phyloP scores from a whole-genome alignment of 1,140 invertebrate genomes.

The Stenopsyche tienmushanensis region DNA sequence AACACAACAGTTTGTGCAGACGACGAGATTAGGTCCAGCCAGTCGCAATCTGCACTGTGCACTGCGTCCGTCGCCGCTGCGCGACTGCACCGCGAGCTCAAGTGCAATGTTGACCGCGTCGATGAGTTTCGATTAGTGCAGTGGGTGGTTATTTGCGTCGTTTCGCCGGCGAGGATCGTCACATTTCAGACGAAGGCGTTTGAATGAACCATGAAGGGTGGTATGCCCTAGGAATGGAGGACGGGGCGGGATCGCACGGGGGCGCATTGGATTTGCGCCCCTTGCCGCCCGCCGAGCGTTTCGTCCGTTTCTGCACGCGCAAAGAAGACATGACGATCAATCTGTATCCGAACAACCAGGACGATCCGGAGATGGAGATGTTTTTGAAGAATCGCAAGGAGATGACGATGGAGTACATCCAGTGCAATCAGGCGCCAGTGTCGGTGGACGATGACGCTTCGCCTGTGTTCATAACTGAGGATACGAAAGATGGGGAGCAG shows the following conservation, averaged over 20 bases:
- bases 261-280: slow-evolving; percentile 36
- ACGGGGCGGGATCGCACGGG: slow-evolving; percentile 16
- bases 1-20: neutral
- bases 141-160: too few species aligned
- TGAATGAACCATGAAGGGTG: neutral
- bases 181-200: too few species aligned
- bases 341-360: slow-evolving; percentile 1
- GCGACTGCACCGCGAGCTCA: slow-evolving; percentile 2
- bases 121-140: too few species aligned
- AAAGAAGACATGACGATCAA: slow-evolving; percentile 22
- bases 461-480: slow-evolving; percentile 28
- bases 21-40: too few species aligned
- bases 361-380: slow-evolving; percentile 35
- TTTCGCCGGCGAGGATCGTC: too few species aligned
- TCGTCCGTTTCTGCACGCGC: slow-evolving; percentile 17
- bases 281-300: slow-evolving; percentile 20
- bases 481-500: neutral
- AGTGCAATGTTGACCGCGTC: too few species aligned
- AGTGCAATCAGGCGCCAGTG: slow-evolving; percentile 29
- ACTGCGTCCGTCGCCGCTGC: too few species aligned
- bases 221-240: too few species aligned
- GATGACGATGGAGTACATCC: slow-evolving; percentile 34
- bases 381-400: slow-evolving; percentile 34
- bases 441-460: slow-evolving; percentile 32
- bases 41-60: too few species aligned